Conservation (phyloP, 2,113 vertebrate genomes). For the Sinocyclocheilus anophthalmus region DNA sequence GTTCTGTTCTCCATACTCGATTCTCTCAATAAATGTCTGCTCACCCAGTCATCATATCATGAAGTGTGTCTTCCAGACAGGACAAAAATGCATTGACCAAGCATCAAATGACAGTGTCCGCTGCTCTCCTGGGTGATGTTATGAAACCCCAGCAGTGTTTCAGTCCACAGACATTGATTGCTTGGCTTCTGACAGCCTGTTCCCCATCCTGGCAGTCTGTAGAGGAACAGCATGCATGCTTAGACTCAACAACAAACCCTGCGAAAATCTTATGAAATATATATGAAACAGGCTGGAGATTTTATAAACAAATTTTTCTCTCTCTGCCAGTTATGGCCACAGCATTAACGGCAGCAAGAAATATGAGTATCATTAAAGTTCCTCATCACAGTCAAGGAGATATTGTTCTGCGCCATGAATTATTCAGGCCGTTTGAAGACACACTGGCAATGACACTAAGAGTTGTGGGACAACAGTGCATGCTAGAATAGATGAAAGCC, state of each 20-base stretch:
- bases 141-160: slow-evolving; percentile 53
- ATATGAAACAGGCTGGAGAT: slow-evolving; percentile 27
- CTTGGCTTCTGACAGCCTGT: slow-evolving; percentile 55
- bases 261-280: slow-evolving; percentile 32
- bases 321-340: slow-evolving; percentile 16
- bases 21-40: background rate
- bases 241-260: slow-evolving; percentile 31
- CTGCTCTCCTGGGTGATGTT: slow-evolving; percentile 45
- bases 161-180: slow-evolving; percentile 54
- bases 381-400: slow-evolving; percentile 62
- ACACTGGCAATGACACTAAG: slow-evolving; percentile 20
- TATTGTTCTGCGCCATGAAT: slow-evolving; percentile 59
- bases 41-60: background rate
- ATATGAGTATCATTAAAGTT: slow-evolving; percentile 56
- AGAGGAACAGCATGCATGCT: slow-evolving; percentile 43
- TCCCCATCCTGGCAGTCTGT: slow-evolving; percentile 54
- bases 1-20: background rate
- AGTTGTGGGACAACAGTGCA: background rate
- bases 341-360: slow-evolving; percentile 47
- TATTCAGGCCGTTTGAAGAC: slow-evolving; percentile 57
- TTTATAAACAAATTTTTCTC: slow-evolving; percentile 36
- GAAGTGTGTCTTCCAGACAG: background rate
- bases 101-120: background rate
- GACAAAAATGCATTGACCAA: background rate
- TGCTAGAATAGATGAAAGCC: background rate